phyloP scores from a whole-genome alignment of 2,113 vertebrate species.

The Accipiter virgatus region DNA sequence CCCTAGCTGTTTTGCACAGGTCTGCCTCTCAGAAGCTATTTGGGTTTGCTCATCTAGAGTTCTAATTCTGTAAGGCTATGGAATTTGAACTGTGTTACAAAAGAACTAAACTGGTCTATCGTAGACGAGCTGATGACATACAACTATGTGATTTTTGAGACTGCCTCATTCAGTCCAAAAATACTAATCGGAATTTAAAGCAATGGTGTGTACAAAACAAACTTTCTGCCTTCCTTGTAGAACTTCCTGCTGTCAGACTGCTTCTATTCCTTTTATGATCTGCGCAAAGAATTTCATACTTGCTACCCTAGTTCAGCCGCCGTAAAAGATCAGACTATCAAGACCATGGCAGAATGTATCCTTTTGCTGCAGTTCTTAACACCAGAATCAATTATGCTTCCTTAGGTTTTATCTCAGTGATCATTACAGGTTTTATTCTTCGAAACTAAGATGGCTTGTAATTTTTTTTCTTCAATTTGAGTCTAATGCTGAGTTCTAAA shows the following conservation, averaged over 20 bases:
- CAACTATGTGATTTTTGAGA: neutral
- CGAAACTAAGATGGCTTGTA: neutral
- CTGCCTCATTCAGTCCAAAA: neutral
- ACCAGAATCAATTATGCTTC: neutral
- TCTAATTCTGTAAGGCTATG: neutral
- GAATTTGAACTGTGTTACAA: neutral
- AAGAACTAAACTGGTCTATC: neutral
- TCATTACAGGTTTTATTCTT: neutral
- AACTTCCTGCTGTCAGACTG: constrained; percentile 89
- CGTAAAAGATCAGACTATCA: constrained; percentile 80
- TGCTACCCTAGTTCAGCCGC: constrained; percentile 82
- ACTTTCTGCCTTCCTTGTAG: constrained; percentile 61
- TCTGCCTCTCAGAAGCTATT: neutral
- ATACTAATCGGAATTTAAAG: neutral
- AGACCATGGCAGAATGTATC: constrained; percentile 94
- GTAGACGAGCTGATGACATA: neutral
- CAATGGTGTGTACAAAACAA: neutral
- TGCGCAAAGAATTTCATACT: constrained; percentile 88
- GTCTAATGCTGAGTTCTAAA: neutral
- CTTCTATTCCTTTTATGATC: constrained; percentile 93
- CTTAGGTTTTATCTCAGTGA: neutral
- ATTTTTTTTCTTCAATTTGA: neutral
- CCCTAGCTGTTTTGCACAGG: neutral
- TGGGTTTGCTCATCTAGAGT: neutral
- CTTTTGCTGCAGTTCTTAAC: constrained; percentile 37